Conservation (phyloP, 1,140 invertebrate genomes). For the Lordiphosa stackelbergi region DNA sequence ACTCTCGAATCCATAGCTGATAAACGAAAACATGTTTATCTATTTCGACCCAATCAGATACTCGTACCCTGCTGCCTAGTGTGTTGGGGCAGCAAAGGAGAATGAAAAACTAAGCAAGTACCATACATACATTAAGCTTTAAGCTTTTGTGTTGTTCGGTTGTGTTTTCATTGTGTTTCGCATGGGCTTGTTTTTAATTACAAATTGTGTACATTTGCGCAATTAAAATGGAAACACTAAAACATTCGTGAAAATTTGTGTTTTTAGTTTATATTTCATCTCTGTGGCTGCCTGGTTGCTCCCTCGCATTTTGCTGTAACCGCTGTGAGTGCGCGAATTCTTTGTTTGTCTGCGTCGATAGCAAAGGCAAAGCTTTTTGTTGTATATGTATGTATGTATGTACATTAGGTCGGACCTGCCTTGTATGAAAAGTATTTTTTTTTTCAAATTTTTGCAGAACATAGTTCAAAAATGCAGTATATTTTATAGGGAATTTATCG, state of each 20-base stretch:
- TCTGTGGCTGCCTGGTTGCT: too few relatives aligned
- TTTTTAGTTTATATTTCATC: background rate
- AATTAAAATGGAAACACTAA: background rate
- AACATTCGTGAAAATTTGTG: background rate
- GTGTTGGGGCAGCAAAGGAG: constrained; percentile 1
- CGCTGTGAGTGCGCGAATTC: constrained; percentile 3
- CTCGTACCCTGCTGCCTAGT: background rate
- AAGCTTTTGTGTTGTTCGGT: constrained; percentile 41
- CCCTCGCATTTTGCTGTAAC: background rate
- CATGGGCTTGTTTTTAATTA: constrained; percentile 8
- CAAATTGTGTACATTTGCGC: constrained; percentile 1
- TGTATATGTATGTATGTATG: background rate
- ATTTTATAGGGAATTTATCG: too few relatives aligned
- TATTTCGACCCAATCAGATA: background rate
- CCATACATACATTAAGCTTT: constrained; percentile 35
- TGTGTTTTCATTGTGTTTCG: constrained; percentile 33
- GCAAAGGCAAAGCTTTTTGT: constrained; percentile 3
- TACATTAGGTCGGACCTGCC: background rate
- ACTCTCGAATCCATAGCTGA: too few relatives aligned
- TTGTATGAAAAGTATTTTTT: too few relatives aligned
- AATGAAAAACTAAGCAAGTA: constrained; percentile 25
- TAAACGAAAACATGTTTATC: background rate
- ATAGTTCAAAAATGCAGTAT: too few relatives aligned
- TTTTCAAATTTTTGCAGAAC: too few relatives aligned
- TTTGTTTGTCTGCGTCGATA: constrained; percentile 7